Evolutionary conservation across 35 echinoderm and acorn worm genomes (phyloP).

Genomic region (Ptychodera flava): DNA sequence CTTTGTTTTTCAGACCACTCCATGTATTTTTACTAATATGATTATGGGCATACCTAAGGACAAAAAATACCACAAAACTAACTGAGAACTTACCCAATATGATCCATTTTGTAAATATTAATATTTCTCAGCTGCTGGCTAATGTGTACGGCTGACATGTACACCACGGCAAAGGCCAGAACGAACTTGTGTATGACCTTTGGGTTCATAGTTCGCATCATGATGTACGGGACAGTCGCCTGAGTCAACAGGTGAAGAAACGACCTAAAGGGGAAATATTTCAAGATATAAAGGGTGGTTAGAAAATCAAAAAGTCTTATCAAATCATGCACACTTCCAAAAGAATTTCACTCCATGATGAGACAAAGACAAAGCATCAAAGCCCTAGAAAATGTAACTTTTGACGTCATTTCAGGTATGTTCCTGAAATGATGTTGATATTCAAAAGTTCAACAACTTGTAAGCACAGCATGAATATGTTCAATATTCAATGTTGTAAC

Average conservation of each 20-base stretch:
- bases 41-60: no score
- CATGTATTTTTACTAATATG: no score
- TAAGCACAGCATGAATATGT: no score
- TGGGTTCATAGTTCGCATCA: constrained; percentile 62
- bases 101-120: constrained; percentile 74
- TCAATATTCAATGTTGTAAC: no score
- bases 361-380: no score
- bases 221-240: constrained; percentile 45
- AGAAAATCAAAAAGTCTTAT: constrained; percentile 7
- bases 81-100: constrained; percentile 87
- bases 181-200: constrained; percentile 51
- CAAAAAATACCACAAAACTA: no score
- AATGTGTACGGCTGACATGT: constrained; percentile 70
- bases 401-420: no score
- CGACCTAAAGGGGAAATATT: constrained; percentile 53
- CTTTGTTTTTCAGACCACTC: no score
- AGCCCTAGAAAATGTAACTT: no score
- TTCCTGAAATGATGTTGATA: no score
- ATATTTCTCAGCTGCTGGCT: constrained; percentile 42
- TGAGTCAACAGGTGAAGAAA: constrained; percentile 56
- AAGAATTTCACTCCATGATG: background rate
- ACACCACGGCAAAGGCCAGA: constrained; percentile 43
- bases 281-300: no score
- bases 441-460: no score
- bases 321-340: background rate